phyloP scores from a whole-genome alignment of 2,797 vertebrate genomes.

The Melanotaenia parkinsoni region DNA sequence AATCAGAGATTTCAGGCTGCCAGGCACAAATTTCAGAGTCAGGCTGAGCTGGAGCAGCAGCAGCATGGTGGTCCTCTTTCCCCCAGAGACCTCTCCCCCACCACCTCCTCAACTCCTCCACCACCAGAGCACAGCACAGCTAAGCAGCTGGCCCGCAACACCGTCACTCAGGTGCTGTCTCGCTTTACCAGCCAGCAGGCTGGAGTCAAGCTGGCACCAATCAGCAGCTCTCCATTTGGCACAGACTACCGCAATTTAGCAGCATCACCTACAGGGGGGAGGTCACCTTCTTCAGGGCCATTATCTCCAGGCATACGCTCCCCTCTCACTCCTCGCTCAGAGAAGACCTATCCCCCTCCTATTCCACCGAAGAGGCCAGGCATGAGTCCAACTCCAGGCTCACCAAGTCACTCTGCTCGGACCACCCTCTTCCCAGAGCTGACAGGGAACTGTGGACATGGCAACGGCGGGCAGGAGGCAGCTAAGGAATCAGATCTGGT shows the following conservation, averaged over 20 bases:
- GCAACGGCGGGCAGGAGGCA: constrained; percentile 82
- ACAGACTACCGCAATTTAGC: constrained; percentile 95
- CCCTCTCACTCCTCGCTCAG: constrained; percentile 89
- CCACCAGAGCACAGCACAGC: constrained; percentile 88
- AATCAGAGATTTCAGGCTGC: constrained; percentile 98
- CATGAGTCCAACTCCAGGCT: constrained; percentile 88
- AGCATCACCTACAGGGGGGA: constrained; percentile 79
- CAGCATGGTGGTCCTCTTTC: constrained; percentile 86
- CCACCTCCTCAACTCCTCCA: constrained; percentile 84
- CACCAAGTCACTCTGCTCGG: constrained; percentile 79
- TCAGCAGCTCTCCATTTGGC: constrained; percentile 96
- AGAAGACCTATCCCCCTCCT: constrained; percentile 89
- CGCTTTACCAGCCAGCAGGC: constrained; percentile 95
- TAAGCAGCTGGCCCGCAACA: constrained; percentile 97
- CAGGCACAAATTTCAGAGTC: constrained; percentile 95
- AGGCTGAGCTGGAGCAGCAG: constrained; percentile 92
- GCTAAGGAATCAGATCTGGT: constrained; percentile 92
- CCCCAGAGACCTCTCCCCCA: constrained; percentile 92
- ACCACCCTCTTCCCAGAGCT: constrained; percentile 85
- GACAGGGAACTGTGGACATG: constrained; percentile 85
- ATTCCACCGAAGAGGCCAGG: constrained; percentile 93
- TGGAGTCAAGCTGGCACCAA: constrained; percentile 85
- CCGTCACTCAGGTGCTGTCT: constrained; percentile 97
- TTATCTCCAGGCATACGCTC: constrained; percentile 91
- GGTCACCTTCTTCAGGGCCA: constrained; percentile 80